phyloP scores from a whole-genome alignment of 2,797 vertebrate species.

The Podarcis lilfordi region DNA sequence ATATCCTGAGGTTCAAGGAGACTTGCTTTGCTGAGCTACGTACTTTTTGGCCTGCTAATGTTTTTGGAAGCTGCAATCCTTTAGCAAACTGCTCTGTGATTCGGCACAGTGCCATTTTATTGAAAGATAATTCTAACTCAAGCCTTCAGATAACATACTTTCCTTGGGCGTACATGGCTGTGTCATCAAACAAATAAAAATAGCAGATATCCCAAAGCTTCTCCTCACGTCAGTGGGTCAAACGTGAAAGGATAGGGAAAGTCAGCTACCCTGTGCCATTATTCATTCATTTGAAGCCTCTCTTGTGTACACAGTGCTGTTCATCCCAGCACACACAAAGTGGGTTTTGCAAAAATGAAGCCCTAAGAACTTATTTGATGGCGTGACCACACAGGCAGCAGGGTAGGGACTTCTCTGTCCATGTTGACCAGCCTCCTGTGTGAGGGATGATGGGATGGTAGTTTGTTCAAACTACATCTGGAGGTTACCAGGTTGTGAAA shows the following conservation, averaged over 20 bases:
- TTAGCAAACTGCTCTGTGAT: conserved; percentile 18
- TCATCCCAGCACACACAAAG: no score
- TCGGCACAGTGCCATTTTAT: not conserved
- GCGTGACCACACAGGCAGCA: no score
- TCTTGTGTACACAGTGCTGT: not conserved
- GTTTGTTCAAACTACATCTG: no score
- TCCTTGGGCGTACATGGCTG: not conserved
- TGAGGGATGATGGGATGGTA: no score
- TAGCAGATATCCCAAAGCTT: not conserved
- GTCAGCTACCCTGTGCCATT: not conserved
- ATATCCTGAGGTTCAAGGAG: conserved; percentile 32
- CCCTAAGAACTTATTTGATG: no score
- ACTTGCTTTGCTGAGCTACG: conserved; percentile 1
- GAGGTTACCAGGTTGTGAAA: no score
- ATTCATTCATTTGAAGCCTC: not conserved
- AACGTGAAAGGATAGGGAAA: not conserved
- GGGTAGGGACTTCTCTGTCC: no score
- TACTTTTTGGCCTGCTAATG: not conserved
- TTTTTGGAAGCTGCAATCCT: not conserved
- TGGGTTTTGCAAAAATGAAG: no score
- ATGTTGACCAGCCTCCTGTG: no score
- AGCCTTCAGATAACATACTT: not conserved
- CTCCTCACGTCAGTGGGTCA: not conserved
- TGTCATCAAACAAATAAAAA: not conserved
- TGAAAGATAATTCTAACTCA: not conserved